These are phyloP conservation scores for Helicorthomorpha holstii DNA, from an alignment of 1,140 invertebrate species.

Conservation along the genomic window DNA sequence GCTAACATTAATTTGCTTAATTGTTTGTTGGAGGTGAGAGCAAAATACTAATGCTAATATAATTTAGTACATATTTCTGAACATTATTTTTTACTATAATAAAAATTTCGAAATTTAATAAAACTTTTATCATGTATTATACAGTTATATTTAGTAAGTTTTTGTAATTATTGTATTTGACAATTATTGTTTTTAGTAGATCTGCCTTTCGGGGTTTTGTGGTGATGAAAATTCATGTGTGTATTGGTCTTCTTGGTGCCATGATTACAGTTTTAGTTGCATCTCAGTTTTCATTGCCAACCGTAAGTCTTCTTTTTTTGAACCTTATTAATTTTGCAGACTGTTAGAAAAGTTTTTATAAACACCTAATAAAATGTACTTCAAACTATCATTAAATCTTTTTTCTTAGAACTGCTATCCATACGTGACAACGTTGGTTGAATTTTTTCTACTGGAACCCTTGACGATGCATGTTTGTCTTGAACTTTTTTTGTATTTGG, in stretches of 20 bases:
- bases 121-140: too few relatives aligned
- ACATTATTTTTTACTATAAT: not conserved
- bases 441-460: constrained; percentile 6
- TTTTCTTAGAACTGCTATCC: constrained; percentile 3
- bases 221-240: constrained; percentile 4
- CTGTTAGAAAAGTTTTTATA: too few relatives aligned
- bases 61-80: not conserved
- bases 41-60: not conserved
- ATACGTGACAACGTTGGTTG: not conserved
- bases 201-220: not conserved
- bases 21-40: not conserved
- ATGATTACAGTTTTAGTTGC: not conserved
- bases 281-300: not conserved
- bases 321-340: too few relatives aligned
- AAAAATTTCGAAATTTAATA: too few relatives aligned
- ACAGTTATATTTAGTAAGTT: too few relatives aligned
- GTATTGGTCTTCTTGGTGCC: constrained; percentile 4
- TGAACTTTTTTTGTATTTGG: constrained; percentile 7
- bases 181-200: not conserved
- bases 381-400: not conserved
- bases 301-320: not conserved
- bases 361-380: too few relatives aligned
- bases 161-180: too few relatives aligned
- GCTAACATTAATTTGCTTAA: not conserved
- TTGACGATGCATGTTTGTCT: constrained; percentile 5